Percentiles rank a stretch among this genome's conserved stretches.
Conservation (phyloP, 2,888 invertebrate genomes). For the Phyllotreta striolata region DNA sequence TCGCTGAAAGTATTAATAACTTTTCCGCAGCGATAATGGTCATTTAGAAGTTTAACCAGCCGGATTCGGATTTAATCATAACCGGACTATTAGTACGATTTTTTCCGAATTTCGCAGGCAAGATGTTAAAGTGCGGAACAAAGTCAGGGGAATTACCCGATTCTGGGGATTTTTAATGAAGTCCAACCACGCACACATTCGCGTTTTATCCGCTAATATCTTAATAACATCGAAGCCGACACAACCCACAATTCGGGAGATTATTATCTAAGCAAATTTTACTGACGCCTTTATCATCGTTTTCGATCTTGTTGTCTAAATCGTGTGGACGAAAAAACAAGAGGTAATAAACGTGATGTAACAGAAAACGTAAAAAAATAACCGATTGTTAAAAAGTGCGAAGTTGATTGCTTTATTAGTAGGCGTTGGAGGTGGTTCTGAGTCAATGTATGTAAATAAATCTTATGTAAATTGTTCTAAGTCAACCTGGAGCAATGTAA, state of each 20-base stretch:
- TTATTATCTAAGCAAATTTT: slow-evolving; percentile 37
- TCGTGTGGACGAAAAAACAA: slow-evolving; percentile 10
- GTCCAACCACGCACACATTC: slow-evolving; percentile 19
- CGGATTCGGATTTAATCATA: too few species aligned
- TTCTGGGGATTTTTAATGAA: neutral
- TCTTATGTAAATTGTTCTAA: too few species aligned
- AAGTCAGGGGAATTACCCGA: neutral
- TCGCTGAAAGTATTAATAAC: slow-evolving; percentile 28
- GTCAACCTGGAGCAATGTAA: too few species aligned
- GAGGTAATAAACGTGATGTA: too few species aligned
- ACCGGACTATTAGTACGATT: too few species aligned
- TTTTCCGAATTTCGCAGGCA: too few species aligned
- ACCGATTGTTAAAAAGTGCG: too few species aligned
- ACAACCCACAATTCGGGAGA: slow-evolving; percentile 35
- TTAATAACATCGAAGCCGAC: slow-evolving; percentile 32
- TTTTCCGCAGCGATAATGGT: slow-evolving; percentile 26
- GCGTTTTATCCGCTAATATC: slow-evolving; percentile 32
- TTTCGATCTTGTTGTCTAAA: slow-evolving; percentile 32
- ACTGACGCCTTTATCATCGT: slow-evolving; percentile 29
- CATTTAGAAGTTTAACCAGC: too few species aligned
- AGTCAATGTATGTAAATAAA: too few species aligned
- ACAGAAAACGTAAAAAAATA: too few species aligned
- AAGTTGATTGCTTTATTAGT: too few species aligned
- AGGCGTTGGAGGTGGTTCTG: too few species aligned
- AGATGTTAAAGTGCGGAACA: neutral